Base-by-base conservation (phyloP, 2,888 invertebrate species). In the Lepidochitona cinerea region DNA sequence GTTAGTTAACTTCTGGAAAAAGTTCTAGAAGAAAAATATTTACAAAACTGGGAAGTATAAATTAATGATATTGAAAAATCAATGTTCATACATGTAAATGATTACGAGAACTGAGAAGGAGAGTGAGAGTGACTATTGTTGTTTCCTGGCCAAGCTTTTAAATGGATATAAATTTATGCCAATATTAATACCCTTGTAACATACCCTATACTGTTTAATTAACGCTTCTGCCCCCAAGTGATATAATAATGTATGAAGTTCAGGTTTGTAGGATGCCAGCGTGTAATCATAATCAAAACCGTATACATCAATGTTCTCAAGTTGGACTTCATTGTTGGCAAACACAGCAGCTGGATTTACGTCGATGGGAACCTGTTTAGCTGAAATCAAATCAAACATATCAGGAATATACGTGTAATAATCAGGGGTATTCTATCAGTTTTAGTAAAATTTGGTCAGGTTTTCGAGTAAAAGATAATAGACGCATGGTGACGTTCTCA, bases 201-300 rank as follows among this genome's bases (percentile, higher is more conserved):
- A 49, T 49, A 49, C 49, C 49, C 49, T 18, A 88, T 94, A 95
- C 87, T 96, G 95, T 87, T 95, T 94, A 79, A 99, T 94, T 0
- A 99, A 93, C 89, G 94, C 94, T 86, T 97, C 95, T 81, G 95
- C 93, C 0, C 97, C 98, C 78, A 98, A 93, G 89, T 96, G 95
- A 90, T 98, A 99, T 26, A 99, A 93, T 66, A 98, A 92, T 88
- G 94, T 94, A 89, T 98, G 96, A 89, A 99, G 92, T 29, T 95
- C 93, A 12, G 96, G 95, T 87, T 96, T 97, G 90, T 99, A 99
- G 85, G 96, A 96, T 0, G 98, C 98, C 85, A 99, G 91, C 0
- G 99, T 99, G 91, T 99, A 99, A 91, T 99, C 99, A 92, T 99
- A 99, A 92, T 99, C 99, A 92, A 99, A 99, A 54, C 99, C 92